These are phyloP conservation scores for Pycnonotus jocosus DNA, from an alignment of 2,113 vertebrate species.

Conservation along the genomic window DNA sequence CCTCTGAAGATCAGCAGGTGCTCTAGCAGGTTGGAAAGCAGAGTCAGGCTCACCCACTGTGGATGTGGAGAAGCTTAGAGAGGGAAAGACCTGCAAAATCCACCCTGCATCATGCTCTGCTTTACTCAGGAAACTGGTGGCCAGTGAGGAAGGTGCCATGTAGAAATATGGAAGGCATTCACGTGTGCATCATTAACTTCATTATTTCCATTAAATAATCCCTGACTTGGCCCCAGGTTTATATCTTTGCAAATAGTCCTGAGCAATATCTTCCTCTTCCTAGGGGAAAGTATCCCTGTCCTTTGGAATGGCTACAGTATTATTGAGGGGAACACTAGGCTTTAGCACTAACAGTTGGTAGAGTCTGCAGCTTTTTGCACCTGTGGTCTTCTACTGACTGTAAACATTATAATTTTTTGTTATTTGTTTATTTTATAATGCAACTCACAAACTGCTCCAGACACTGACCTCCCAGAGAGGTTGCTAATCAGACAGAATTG, in stretches of 20 bases:
- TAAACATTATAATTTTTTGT: neutral
- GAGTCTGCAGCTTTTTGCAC: neutral
- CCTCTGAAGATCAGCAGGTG: neutral
- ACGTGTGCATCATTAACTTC: neutral
- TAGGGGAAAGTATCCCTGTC: neutral
- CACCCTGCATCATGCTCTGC: neutral
- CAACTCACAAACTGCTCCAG: neutral
- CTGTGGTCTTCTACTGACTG: neutral
- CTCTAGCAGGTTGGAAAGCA: neutral
- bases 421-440: neutral
- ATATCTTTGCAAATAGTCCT: neutral
- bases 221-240: neutral
- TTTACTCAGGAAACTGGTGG: neutral
- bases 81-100: neutral
- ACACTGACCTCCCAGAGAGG: constrained; percentile 4
- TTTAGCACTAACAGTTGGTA: neutral
- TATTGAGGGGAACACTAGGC: neutral
- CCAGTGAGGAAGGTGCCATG: neutral
- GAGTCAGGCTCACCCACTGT: neutral
- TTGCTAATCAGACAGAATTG: neutral
- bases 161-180: neutral
- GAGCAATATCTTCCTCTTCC: neutral
- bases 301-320: neutral
- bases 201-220: neutral
- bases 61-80: neutral